Percentiles rank a stretch among this genome's conserved stretches.
These are phyloP conservation scores for Drosophila varians DNA, from an alignment of 1,140 invertebrate genomes.

Conservation along the genomic window DNA sequence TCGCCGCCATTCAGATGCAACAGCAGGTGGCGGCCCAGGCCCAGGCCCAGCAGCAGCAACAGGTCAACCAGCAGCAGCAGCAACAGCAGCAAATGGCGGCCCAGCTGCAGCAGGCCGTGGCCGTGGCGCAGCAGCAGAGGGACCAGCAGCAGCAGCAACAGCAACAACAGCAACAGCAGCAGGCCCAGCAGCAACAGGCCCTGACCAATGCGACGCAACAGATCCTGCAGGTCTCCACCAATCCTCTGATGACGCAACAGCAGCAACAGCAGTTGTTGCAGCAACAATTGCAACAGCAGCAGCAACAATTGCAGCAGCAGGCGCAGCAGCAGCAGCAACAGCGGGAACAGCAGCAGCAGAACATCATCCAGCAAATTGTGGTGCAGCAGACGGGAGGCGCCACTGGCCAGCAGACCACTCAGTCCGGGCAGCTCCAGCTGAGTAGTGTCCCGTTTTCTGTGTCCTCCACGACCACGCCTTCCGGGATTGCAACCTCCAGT, in stretches of 20 bases:
- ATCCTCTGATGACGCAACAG: constrained; percentile 60
- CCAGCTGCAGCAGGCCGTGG: constrained; percentile 62
- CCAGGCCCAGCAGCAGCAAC: constrained; percentile 72
- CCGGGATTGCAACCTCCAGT: constrained; percentile 73
- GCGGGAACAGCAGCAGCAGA: constrained; percentile 74
- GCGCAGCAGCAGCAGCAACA: constrained; percentile 77
- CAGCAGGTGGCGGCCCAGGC: constrained; percentile 70
- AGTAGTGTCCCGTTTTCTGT: constrained; percentile 83
- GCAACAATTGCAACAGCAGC: constrained; percentile 73
- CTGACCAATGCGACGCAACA: constrained; percentile 71
- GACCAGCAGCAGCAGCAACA: constrained; percentile 81
- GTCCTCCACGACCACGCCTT: constrained; percentile 84
- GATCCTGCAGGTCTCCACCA: constrained; percentile 84
- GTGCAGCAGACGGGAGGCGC: constrained; percentile 62
- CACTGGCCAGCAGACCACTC: constrained; percentile 43
- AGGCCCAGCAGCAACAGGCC: constrained; percentile 74
- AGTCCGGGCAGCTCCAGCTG: constrained; percentile 43
- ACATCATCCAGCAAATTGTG: constrained; percentile 77
- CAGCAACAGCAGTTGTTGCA: constrained; percentile 68
- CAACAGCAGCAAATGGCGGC: constrained; percentile 69
- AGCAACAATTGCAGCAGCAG: constrained; percentile 60
- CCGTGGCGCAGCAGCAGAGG: constrained; percentile 82
- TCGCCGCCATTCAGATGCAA: constrained; percentile 66
- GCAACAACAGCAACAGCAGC: constrained; percentile 60
- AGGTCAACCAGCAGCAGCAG: constrained; percentile 64